Percentiles rank a stretch among this genome's conserved stretches.
phyloP scores from a whole-genome alignment of 2,888 invertebrate species.

The Mimumesa dahlbomi region DNA sequence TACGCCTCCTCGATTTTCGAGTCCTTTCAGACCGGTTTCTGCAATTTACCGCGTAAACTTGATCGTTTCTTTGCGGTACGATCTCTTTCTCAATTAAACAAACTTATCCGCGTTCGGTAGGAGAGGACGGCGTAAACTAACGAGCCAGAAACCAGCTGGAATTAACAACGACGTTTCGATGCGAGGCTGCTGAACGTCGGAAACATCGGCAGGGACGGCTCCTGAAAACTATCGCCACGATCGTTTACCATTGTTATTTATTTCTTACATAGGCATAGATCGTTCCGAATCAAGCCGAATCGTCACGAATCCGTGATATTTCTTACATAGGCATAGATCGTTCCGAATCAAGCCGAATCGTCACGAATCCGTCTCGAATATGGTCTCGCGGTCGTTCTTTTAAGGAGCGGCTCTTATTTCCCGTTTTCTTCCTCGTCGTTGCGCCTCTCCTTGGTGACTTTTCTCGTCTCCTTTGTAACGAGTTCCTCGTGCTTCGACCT shows the following conservation, averaged over 20 bases:
- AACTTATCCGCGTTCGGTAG: slow-evolving; percentile 27
- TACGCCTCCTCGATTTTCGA: slow-evolving; percentile 30
- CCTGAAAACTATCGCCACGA: too few species aligned
- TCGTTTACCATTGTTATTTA: too few species aligned
- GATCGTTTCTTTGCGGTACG: slow-evolving; percentile 47
- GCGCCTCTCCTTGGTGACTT: slow-evolving; percentile 3
- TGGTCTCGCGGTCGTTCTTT: slow-evolving; percentile 44
- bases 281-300: too few species aligned
- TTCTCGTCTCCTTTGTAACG: slow-evolving; percentile 13
- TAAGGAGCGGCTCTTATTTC: slow-evolving; percentile 12
- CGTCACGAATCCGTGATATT: too few species aligned
- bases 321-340: too few species aligned
- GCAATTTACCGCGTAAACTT: slow-evolving; percentile 20
- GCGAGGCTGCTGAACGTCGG: slow-evolving; percentile 35
- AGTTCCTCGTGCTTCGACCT: slow-evolving; percentile 2
- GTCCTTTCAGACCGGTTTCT: slow-evolving; percentile 51
- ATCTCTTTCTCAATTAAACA: slow-evolving; percentile 55
- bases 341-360: slow-evolving; percentile 53
- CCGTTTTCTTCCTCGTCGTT: slow-evolving; percentile 1
- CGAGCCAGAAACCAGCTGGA: slow-evolving; percentile 52
- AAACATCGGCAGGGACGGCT: slow-evolving; percentile 5
- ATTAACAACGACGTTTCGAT: slow-evolving; percentile 60
- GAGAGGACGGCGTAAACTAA: slow-evolving; percentile 48
- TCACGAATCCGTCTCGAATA: too few species aligned
- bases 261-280: too few species aligned